phyloP scores from a whole-genome alignment of 2,797 vertebrate genomes.

The Dermochelys coriacea region DNA sequence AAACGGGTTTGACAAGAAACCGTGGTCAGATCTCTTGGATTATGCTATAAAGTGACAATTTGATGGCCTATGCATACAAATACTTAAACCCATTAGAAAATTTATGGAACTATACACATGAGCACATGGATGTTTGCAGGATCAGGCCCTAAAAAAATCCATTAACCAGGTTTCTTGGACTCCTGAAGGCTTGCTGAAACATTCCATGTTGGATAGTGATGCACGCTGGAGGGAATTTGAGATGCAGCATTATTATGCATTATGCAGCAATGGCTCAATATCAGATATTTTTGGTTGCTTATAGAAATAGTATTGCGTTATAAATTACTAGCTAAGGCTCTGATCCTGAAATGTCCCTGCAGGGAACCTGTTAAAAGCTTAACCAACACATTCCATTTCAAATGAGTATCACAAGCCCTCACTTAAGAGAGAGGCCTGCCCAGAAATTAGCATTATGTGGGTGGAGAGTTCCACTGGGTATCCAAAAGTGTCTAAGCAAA shows the following conservation, averaged over 20 bases:
- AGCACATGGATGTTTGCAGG: background rate
- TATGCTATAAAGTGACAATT: background rate
- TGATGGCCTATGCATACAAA: background rate
- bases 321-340: background rate
- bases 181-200: background rate
- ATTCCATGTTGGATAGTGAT: background rate
- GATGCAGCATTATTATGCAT: background rate
- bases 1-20: background rate
- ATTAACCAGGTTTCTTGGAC: background rate
- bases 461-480: background rate
- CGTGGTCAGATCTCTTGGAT: background rate
- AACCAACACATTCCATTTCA: background rate
- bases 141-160: background rate
- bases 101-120: background rate
- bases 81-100: background rate
- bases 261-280: background rate
- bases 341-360: background rate
- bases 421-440: background rate
- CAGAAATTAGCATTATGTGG: background rate
- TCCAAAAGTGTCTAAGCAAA: background rate
- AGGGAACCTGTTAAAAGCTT: background rate
- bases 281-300: background rate
- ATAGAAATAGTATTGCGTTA: background rate
- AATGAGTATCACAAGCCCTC: background rate
- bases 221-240: background rate